Conservation (phyloP, 2,113 vertebrate genomes). For the Eubucco bourcierii region DNA sequence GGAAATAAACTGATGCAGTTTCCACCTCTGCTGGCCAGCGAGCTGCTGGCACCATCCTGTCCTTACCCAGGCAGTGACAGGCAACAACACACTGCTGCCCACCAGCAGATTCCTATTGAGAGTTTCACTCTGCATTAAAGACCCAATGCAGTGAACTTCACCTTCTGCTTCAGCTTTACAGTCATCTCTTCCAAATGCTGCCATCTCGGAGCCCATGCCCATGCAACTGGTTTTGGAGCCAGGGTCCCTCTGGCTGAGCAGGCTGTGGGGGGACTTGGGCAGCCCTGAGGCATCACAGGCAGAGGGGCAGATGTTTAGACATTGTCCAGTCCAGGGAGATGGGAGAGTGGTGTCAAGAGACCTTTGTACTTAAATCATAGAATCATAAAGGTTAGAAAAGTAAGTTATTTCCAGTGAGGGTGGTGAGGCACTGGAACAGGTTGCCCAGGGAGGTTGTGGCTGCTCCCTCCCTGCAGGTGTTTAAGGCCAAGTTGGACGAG, state of each 20-base stretch:
- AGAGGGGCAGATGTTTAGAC: background rate
- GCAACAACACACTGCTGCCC: background rate
- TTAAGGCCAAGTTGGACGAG: too few relatives aligned
- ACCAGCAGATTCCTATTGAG: background rate
- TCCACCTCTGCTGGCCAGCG: background rate
- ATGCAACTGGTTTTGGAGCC: background rate
- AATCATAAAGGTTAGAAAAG: too few relatives aligned
- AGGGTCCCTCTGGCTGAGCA: background rate
- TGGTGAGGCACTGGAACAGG: too few relatives aligned
- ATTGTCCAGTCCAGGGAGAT: background rate
- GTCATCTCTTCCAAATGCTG: rapidly evolving
- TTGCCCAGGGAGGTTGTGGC: too few relatives aligned
- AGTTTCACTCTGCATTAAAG: background rate
- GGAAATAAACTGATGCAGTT: background rate
- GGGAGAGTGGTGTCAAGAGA: background rate
- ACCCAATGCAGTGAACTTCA: background rate
- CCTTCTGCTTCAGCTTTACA: background rate
- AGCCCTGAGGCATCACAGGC: rapidly evolving
- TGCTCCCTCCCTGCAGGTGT: too few relatives aligned
- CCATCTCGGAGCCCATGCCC: rapidly evolving
- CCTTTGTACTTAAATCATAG: background rate
- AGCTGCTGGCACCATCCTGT: rapidly evolving
- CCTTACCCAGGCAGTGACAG: background rate
- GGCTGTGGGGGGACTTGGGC: rapidly evolving
- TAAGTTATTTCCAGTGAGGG: too few relatives aligned